These are phyloP conservation scores for Hirtodrosophila trivittata DNA, from an alignment of 2,888 invertebrate genomes.

Conservation along the genomic window DNA sequence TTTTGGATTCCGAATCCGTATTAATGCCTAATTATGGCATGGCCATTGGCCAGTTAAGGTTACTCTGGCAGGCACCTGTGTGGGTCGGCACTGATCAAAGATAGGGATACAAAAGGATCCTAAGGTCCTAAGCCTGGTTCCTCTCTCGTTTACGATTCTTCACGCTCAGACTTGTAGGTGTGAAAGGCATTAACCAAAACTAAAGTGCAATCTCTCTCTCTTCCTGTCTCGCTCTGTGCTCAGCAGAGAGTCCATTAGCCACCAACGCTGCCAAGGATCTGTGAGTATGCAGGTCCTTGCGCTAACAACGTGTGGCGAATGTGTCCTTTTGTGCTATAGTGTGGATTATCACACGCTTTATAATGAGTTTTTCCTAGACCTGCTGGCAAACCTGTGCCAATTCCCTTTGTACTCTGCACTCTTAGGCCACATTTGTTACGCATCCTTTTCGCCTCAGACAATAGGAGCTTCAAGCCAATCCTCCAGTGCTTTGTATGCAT, in stretches of 20 bases:
- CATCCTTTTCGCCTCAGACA: slow-evolving; percentile 49
- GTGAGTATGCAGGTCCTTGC: slow-evolving; percentile 48
- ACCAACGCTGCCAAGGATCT: slow-evolving; percentile 50
- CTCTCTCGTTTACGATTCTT: slow-evolving; percentile 74
- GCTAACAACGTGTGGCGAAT: slow-evolving; percentile 81
- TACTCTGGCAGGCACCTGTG: slow-evolving; percentile 58
- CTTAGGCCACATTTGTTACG: slow-evolving; percentile 57
- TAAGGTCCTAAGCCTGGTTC: too few relatives aligned
- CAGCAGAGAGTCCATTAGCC: slow-evolving; percentile 65
- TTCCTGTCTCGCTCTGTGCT: too few relatives aligned
- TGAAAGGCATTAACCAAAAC: slow-evolving; percentile 74
- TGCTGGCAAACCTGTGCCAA: slow-evolving; percentile 78
- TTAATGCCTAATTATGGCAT: slow-evolving; percentile 77
- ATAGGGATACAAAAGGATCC: slow-evolving; percentile 43
- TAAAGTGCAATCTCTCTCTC: slow-evolving; percentile 56
- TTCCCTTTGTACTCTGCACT: slow-evolving; percentile 35
- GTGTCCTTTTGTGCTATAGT: slow-evolving; percentile 58
- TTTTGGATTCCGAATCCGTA: slow-evolving; percentile 53
- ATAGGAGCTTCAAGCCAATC: slow-evolving; percentile 46
- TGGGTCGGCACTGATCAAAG: slow-evolving; percentile 71
- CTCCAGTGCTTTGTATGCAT: too few relatives aligned
- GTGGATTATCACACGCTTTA: slow-evolving; percentile 77
- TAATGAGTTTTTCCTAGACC: slow-evolving; percentile 68
- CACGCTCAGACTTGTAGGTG: slow-evolving; percentile 70
- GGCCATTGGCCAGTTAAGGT: slow-evolving; percentile 52